Base-by-base conservation (phyloP, 2,113 vertebrate species). In the Corythornis madagascariensis region DNA sequence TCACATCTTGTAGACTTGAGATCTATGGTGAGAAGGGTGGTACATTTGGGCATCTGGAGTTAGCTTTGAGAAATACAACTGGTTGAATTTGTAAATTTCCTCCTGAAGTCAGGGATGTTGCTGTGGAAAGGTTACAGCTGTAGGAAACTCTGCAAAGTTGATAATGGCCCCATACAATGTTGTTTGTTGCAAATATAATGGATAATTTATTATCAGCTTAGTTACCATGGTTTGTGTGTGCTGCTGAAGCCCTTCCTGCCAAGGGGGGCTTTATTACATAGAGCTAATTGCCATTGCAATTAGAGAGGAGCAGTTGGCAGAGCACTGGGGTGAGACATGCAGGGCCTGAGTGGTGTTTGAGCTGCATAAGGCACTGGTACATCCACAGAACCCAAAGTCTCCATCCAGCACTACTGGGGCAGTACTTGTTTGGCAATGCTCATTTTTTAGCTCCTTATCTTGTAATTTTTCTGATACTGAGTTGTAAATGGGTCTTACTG, bases 341-440 rank as follows among this genome's bases (percentile, higher is more conserved):
- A 10, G 63, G 11, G 35, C 16, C 47, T 1, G 2, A 10, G 16
- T 19, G 16, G 8, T 60, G 29, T 22, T 55, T 48, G 72, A 63
- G 35, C 67, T 71, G n/a, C 2, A 3, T 28, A 29, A 17, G 14
- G 17, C 45, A 16, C 33, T 38, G 42, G 43, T 43, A 1, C 18
- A 48, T 73, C 17, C 35, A 67, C 66, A 72, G 87, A 60, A n/a
- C 21, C 42, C 48, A 33, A 9, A 66, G 3, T 16, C 22, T 11
- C 3, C 1, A 1, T 5, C 3, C 19, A 16, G 4, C 0, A 5
- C 40, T 79, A 53, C 57, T 67, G 15, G 16, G 11, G 2, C 33
- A 21, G 43, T 6, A 26, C 16, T 10, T 67, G 53, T 33, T 33
- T 21, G 16, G 61, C 53, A 78, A 2, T 66, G 48, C n/a, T 81